Conservation (phyloP, 2,113 vertebrate species). For the Seriola quinqueradiata region DNA sequence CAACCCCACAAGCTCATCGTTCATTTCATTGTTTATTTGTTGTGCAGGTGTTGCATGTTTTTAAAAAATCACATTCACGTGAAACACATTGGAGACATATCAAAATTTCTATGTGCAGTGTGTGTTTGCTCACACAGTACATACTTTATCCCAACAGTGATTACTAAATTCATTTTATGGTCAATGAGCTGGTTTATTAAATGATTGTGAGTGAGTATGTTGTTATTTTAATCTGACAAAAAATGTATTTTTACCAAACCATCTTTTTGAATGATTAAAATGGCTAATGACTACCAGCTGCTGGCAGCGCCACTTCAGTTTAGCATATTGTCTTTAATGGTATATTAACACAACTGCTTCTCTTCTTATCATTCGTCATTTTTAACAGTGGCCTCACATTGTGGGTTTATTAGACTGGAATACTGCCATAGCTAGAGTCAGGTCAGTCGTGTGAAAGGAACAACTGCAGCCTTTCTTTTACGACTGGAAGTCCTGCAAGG, state of each 20-base stretch:
- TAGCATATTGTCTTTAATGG: slow-evolving; percentile 55
- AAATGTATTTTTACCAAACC: slow-evolving; percentile 31
- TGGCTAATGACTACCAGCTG: slow-evolving; percentile 40
- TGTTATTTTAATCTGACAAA: slow-evolving; percentile 32
- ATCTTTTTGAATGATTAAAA: slow-evolving; percentile 49
- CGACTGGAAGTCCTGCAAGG: neutral
- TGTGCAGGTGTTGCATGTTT: neutral
- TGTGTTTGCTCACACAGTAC: slow-evolving; percentile 4
- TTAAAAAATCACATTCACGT: no score
- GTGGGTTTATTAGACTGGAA: slow-evolving; percentile 27
- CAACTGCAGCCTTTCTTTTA: neutral
- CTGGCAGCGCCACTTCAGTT: slow-evolving; percentile 35
- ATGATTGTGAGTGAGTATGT: slow-evolving; percentile 16
- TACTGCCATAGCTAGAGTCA: slow-evolving; percentile 9
- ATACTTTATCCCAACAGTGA: slow-evolving; percentile 9
- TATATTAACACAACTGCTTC: slow-evolving; percentile 34
- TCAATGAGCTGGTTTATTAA: slow-evolving; percentile 39
- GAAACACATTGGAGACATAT: no score
- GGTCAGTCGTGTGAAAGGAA: neutral
- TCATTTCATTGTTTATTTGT: neutral
- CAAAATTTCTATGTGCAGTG: neutral
- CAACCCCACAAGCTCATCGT: neutral
- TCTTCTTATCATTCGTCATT: slow-evolving; percentile 23
- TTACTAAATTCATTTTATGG: slow-evolving; percentile 27
- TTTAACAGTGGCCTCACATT: slow-evolving; percentile 31